Conservation (phyloP, 2,888 invertebrate species). For the Diabrotica balteata region DNA sequence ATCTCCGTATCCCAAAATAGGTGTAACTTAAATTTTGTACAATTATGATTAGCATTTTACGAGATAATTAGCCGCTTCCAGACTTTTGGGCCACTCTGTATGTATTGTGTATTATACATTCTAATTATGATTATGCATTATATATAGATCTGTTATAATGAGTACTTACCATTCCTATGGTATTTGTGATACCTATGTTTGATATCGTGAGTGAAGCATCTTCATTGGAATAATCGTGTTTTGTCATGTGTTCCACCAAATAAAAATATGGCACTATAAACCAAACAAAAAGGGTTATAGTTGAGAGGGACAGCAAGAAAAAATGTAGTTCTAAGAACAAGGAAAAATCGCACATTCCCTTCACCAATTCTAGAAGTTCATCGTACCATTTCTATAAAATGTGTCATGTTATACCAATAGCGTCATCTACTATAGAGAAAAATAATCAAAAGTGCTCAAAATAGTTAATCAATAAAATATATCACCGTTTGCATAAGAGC, state of each 20-base stretch:
- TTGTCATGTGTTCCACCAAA: conserved; percentile 82
- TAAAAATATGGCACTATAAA: conserved; percentile 96
- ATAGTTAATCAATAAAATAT: background rate
- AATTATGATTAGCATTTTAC: too few species aligned
- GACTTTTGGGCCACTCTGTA: too few species aligned
- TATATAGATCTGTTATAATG: background rate
- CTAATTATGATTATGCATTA: background rate
- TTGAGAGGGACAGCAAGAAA: conserved; percentile 82
- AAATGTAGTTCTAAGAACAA: conserved; percentile 81
- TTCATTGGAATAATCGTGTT: conserved; percentile 70
- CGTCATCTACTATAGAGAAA: conserved; percentile 60
- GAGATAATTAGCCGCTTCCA: too few species aligned
- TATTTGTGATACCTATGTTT: conserved; percentile 87
- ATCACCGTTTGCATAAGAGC: background rate
- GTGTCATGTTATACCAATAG: conserved; percentile 3
- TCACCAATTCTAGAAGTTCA: conserved; percentile 70
- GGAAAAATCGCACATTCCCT: conserved; percentile 79
- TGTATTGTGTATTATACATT: too few species aligned
- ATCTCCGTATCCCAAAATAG: too few species aligned
- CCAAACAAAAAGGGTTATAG: conserved; percentile 89
- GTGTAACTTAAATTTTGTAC: too few species aligned
- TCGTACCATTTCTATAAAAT: conserved; percentile 74
- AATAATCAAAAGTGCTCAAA: conserved; percentile 26
- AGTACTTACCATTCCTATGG: conserved; percentile 81
- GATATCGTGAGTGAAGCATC: conserved; percentile 83